phyloP scores from a whole-genome alignment of 2,113 vertebrate species.

The Spermophilus dauricus region DNA sequence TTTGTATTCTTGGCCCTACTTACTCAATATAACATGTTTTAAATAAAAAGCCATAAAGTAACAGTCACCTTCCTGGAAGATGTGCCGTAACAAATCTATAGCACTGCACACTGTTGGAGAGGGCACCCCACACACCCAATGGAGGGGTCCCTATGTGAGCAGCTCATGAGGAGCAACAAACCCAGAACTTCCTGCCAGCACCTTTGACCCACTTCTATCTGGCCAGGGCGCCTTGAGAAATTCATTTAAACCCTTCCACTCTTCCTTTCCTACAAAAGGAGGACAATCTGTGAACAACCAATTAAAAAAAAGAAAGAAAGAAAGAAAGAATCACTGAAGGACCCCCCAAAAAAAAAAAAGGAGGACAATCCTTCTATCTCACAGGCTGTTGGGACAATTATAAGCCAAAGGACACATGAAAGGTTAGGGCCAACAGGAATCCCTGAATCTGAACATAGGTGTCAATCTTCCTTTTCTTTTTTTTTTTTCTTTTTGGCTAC shows the following conservation, averaged over 20 bases:
- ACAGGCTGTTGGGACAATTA: not conserved
- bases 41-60: not conserved
- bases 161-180: too few species aligned
- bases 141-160: accelerated
- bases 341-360: too few species aligned
- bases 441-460: not conserved
- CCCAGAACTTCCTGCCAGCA: not conserved
- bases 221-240: too few species aligned
- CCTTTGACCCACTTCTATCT: not conserved
- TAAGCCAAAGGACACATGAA: not conserved
- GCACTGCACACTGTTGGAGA: not conserved
- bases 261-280: not conserved
- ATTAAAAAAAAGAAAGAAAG: too few species aligned
- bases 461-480: not conserved
- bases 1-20: not conserved
- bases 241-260: not conserved
- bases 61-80: not conserved
- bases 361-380: not conserved
- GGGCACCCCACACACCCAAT: accelerated
- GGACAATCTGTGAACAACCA: too few species aligned
- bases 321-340: too few species aligned
- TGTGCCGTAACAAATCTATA: not conserved
- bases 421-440: not conserved
- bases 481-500: not conserved
- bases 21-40: conserved; percentile 7